Conservation (phyloP, 2,113 vertebrate genomes). For the Dunckerocampus dactyliophorus region DNA sequence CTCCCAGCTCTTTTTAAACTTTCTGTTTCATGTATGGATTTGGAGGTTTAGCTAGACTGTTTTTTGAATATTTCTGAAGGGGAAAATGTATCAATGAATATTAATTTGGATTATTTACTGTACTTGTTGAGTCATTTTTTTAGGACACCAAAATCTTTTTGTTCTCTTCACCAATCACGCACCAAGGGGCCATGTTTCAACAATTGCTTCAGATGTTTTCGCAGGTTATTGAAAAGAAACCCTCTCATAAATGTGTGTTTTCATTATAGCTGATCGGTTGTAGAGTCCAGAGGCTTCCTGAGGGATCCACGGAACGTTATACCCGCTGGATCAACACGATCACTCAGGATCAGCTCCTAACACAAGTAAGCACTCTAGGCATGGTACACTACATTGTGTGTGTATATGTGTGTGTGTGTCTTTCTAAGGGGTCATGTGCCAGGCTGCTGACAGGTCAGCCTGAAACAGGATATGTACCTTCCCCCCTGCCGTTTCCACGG, state of each 20-base stretch:
- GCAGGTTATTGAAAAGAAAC: background rate
- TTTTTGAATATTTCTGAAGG: too few relatives aligned
- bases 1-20: too few relatives aligned
- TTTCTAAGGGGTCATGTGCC: conserved; percentile 51
- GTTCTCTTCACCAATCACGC: background rate
- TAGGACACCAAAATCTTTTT: background rate
- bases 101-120: background rate
- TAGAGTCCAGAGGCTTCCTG: conserved; percentile 79
- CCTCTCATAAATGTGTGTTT: conserved; percentile 21
- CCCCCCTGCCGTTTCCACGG: conserved; percentile 54
- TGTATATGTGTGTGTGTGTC: conserved; percentile 6
- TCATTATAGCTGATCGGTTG: conserved; percentile 85
- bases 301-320: conserved; percentile 86
- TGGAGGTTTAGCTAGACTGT: too few relatives aligned
- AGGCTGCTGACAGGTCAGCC: conserved; percentile 42
- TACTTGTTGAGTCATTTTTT: background rate
- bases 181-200: background rate
- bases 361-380: conserved; percentile 76
- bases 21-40: too few relatives aligned
- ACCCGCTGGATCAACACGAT: conserved; percentile 91
- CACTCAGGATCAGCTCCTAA: conserved; percentile 79
- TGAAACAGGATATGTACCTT: conserved; percentile 68
- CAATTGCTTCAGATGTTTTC: background rate
- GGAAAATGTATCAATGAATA: too few relatives aligned
- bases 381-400: background rate